phyloP scores from a whole-genome alignment of 2,113 vertebrate species.

The Phalacrocorax brasilianus region DNA sequence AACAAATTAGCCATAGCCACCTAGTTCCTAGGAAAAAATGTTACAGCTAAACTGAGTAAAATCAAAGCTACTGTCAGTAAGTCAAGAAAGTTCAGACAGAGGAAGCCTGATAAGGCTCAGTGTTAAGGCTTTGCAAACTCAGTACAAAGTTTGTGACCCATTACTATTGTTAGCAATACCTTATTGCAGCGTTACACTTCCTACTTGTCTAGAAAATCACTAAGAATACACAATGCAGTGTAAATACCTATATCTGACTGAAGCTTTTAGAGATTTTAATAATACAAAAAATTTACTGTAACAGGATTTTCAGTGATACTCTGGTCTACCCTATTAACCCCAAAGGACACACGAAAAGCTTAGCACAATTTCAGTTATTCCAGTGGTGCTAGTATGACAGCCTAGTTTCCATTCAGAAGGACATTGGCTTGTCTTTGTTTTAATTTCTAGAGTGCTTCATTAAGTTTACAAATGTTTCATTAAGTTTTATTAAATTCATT shows the following conservation, averaged over 20 bases:
- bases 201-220: background rate
- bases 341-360: background rate
- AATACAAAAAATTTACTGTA: background rate
- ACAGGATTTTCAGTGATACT: background rate
- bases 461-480: slow-evolving; percentile 64
- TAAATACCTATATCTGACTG: background rate
- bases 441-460: slow-evolving; percentile 61
- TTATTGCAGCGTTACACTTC: background rate
- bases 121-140: background rate
- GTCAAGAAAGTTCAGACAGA: background rate
- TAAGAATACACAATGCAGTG: background rate
- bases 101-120: too few species aligned
- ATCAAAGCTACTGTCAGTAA: background rate
- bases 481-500: slow-evolving; percentile 73
- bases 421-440: slow-evolving; percentile 42
- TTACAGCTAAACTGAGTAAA: background rate
- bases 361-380: background rate
- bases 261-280: background rate
- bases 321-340: background rate
- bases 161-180: background rate
- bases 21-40: background rate
- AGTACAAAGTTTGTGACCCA: background rate
- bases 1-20: background rate
- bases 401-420: background rate
- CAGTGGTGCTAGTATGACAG: background rate